Conservation (phyloP, 53 echinoderm and acorn worm species). For the Astropecten irregularis region DNA sequence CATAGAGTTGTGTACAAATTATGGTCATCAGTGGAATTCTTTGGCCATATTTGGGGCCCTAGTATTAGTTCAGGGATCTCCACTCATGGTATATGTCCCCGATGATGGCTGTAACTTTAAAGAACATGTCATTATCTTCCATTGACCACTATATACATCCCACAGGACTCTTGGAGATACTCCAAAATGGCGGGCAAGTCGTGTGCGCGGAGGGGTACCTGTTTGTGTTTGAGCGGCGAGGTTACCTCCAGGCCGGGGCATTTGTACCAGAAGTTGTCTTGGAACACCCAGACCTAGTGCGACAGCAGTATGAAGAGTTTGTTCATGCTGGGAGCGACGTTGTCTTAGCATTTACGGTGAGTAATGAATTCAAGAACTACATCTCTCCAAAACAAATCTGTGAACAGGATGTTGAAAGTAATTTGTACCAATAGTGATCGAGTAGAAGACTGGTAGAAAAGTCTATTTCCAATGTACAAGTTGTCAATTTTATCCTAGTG, state of each 20-base stretch:
- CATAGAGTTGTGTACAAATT: too few species aligned
- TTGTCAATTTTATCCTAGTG: too few species aligned
- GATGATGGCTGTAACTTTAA: too few species aligned
- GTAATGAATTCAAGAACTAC: neutral
- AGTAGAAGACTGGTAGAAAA: too few species aligned
- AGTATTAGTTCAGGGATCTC: too few species aligned
- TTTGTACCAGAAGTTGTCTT: constrained; percentile 80
- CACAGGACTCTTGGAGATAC: constrained; percentile 74
- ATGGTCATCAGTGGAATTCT: too few species aligned
- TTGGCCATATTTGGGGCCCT: too few species aligned
- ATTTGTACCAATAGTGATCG: too few species aligned
- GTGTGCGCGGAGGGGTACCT: constrained; percentile 83
- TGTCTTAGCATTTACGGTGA: constrained; percentile 80
- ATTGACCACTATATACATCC: too few species aligned
- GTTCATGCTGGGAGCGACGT: constrained; percentile 89
- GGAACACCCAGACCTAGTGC: constrained; percentile 50
- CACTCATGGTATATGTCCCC: too few species aligned
- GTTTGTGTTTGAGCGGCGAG: constrained; percentile 73
- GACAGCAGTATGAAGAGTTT: constrained; percentile 71
- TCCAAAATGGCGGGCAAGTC: constrained; percentile 66
- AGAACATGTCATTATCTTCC: too few species aligned
- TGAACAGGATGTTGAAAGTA: neutral
- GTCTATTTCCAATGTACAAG: too few species aligned
- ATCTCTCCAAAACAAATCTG: neutral
- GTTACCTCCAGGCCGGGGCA: constrained; percentile 76